These are phyloP conservation scores for Notodonta dromedarius DNA, from an alignment of 2,888 invertebrate species.

Conservation along the genomic window DNA sequence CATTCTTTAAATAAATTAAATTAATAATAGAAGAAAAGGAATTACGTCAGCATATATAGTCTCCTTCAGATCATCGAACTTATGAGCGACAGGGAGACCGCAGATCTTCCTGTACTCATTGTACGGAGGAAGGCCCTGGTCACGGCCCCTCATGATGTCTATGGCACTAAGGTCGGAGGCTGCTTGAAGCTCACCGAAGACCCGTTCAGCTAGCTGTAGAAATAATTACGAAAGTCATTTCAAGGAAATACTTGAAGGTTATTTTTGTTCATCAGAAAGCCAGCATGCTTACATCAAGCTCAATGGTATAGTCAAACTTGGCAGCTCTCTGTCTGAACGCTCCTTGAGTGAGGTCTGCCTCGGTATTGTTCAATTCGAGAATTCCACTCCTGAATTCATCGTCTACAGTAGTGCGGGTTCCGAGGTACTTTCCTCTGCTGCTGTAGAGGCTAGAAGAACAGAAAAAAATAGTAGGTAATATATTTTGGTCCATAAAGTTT, in stretches of 20 bases:
- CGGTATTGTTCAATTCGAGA: slow-evolving; percentile 40
- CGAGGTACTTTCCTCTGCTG: slow-evolving; percentile 3
- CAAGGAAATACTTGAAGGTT: neutral
- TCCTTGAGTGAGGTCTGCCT: slow-evolving; percentile 47
- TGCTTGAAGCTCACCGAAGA: slow-evolving; percentile 43
- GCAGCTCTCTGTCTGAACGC: slow-evolving; percentile 45
- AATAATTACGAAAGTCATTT: neutral
- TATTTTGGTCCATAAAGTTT: too few relatives aligned
- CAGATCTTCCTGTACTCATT: slow-evolving; percentile 92
- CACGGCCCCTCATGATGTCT: slow-evolving; percentile 82
- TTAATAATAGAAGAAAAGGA: neutral
- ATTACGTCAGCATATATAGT: slow-evolving; percentile 79
- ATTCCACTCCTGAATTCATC: slow-evolving; percentile 38
- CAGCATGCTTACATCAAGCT: slow-evolving; percentile 45
- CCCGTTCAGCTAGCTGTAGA: slow-evolving; percentile 47
- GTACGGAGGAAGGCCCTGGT: slow-evolving; percentile 93
- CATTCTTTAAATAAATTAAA: too few relatives aligned
- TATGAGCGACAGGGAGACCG: slow-evolving; percentile 87
- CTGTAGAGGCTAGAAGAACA: neutral
- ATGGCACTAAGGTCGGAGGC: slow-evolving; percentile 49
- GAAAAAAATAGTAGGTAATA: too few relatives aligned
- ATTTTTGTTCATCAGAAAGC: too few relatives aligned
- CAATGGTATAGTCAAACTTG: slow-evolving; percentile 39
- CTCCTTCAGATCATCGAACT: slow-evolving; percentile 88
- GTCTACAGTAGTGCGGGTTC: neutral